Base-by-base conservation (phyloP, 2,888 invertebrate genomes). In the Thelaira solivaga region DNA sequence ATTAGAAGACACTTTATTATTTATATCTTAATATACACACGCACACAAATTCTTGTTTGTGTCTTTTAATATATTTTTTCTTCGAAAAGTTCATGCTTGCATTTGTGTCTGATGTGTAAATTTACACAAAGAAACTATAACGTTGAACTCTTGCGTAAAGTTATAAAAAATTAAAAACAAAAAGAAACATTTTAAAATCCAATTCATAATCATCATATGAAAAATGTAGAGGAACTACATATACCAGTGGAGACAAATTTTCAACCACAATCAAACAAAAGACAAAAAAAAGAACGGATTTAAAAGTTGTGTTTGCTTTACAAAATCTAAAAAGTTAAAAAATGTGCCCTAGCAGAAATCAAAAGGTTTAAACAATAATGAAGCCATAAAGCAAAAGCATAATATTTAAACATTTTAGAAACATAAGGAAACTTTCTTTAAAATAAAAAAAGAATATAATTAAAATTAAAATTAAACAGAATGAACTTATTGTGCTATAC, bases 1-100 rank as follows among this genome's bases (percentile, higher is more conserved):
- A 75, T 75, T 68, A 75, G 29, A 75, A 75, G 74, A 75, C 53
- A 61, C 74, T 74, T 68, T 61, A 61, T 74, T 61, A 74, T 61
- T 68, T 45, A n/a, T 47, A 29, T 31, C n/a, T 47, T 55, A 24
- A 43, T 18, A 31, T 2, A 20, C 31, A 26, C n/a, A 41, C 43
- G 24, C 22, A 41, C 45, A 4, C n/a, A 20, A 8, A 51, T 4
- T 51, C 24, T 31, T 51, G 20, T 22, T 29, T 16, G 31, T 43
- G 8, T 22, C 43, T 49, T 55, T n/a, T 6, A 20, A 10, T 47
- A 53, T 49, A 22, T 22, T 49, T 16, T 29, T 39, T 59, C 39
- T 4, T 49, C 36, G 2, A 49, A 49, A 36, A 62, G 18, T 16
- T 26, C 3, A 20, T 4, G 39, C 18, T 4, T 13, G 31, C 24